Percentiles rank a stretch among this genome's conserved stretches.
Conservation (phyloP, 2,113 vertebrate species). For the Syrrhaptes paradoxus region DNA sequence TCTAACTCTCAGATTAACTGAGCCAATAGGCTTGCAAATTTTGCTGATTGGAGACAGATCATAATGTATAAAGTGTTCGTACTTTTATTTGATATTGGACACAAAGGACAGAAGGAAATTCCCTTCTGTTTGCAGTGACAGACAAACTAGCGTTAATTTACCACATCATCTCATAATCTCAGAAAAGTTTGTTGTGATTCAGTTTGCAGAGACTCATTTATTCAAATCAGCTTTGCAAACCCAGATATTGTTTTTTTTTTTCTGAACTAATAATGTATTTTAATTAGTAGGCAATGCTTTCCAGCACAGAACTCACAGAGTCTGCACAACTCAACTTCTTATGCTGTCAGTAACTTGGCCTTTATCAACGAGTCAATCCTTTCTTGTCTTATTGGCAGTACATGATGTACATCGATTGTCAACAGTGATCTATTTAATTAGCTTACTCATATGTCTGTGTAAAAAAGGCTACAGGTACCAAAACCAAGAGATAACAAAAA, state of each 20-base stretch:
- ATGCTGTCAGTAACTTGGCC: background rate
- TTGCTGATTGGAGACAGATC: background rate
- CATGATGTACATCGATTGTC: background rate
- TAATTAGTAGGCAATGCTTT: background rate
- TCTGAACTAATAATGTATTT: background rate
- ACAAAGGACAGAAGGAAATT: background rate
- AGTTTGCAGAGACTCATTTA: background rate
- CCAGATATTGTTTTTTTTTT: background rate
- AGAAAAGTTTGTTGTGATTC: background rate
- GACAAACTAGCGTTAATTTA: background rate
- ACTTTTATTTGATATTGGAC: background rate
- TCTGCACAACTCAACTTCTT: background rate
- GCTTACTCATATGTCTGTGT: background rate
- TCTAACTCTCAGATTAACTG: background rate
- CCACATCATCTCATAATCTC: background rate
- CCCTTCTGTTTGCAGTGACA: background rate
- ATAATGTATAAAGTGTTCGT: background rate
- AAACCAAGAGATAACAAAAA: background rate
- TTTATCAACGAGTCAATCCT: background rate
- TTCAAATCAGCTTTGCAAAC: background rate
- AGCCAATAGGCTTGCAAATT: background rate
- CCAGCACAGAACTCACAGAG: background rate
- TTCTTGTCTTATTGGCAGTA: background rate
- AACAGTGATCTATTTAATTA: conserved; percentile 11
- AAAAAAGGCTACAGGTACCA: background rate